Conservation (phyloP, 2,797 vertebrate species). For the Botia almorhae region DNA sequence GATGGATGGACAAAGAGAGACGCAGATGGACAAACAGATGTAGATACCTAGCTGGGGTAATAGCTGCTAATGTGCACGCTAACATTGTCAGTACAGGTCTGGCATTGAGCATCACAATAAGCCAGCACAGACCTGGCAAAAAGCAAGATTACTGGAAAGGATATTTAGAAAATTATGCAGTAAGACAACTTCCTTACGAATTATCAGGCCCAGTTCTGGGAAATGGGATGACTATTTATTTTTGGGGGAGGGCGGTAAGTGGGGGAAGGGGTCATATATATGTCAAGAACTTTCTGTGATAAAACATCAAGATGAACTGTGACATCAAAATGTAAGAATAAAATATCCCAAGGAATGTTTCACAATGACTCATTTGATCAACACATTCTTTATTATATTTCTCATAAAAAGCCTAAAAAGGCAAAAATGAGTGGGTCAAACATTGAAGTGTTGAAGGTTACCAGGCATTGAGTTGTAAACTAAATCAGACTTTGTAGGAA, state of each 20-base stretch:
- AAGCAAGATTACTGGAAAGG: slow-evolving; percentile 2
- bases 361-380: slow-evolving; percentile 3
- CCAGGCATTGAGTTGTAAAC: not conserved
- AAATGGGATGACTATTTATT: slow-evolving; percentile 9
- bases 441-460: not conserved
- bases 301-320: not conserved
- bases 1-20: too few relatives aligned
- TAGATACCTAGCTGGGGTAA: not conserved
- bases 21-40: not conserved
- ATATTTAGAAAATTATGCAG: slow-evolving; percentile 2
- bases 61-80: too few relatives aligned
- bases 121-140: not conserved
- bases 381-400: not conserved
- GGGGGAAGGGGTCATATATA: not conserved
- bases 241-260: not conserved
- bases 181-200: not conserved
- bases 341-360: not conserved
- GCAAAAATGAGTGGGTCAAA: not conserved
- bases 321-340: not conserved
- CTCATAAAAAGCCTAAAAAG: not conserved
- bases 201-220: slow-evolving; percentile 2
- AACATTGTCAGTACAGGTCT: too few relatives aligned
- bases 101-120: not conserved
- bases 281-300: not conserved
- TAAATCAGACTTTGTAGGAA: not conserved